Evolutionary conservation across 2,113 vertebrate genomes (phyloP), one percentile per base, ranked within the genome.

Genomic region (Prietella phreatophila): DNA sequence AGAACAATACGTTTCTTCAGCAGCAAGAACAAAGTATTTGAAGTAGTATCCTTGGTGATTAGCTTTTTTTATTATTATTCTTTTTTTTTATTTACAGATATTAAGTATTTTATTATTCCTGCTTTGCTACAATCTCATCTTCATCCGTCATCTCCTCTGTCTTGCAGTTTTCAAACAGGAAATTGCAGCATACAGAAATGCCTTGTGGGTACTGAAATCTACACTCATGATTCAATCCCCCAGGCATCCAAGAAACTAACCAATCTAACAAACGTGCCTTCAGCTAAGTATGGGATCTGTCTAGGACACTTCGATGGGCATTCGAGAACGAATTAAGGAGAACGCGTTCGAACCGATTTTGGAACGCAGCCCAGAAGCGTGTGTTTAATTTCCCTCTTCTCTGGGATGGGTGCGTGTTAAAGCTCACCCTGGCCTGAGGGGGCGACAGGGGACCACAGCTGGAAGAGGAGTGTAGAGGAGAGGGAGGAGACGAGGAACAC

Each of bases 401-500:
- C 65, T 10, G 53, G 2, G 30, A 39, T 69, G 20, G 50, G 33
- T 83, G 58, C 47, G 58, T 82, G 30, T 65, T 80, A 27, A 84
- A 86, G 91, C 97, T 97, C 93, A 98, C 97, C 53, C 93, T 93
- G 53, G 94, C 93, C 33, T 94, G 92, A 82, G 95, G 89, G 19
- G 95, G 90, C 1, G 95, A 92, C 9, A 94, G 93, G 47, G 96
- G 94, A 93, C 97, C 97, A 61, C 96, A 96, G 13, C 89, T 93
- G 89, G 94, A 92, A 73, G 95, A 95, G n/a, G 93, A 94, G 84
- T 93, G 91, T 93, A 94, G 90, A 93, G 96, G 0, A 93, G 97
- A 92, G 94, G 93, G 93, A 89, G 96, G 96, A 1, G 94, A 95
- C 0, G 96, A 96, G 19, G 97, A 97, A 0, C 97, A 97, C 89